Percentiles rank a stretch among this genome's conserved stretches.
These are phyloP conservation scores for Esox niger DNA, from an alignment of 2,113 vertebrate species.

Conservation along the genomic window DNA sequence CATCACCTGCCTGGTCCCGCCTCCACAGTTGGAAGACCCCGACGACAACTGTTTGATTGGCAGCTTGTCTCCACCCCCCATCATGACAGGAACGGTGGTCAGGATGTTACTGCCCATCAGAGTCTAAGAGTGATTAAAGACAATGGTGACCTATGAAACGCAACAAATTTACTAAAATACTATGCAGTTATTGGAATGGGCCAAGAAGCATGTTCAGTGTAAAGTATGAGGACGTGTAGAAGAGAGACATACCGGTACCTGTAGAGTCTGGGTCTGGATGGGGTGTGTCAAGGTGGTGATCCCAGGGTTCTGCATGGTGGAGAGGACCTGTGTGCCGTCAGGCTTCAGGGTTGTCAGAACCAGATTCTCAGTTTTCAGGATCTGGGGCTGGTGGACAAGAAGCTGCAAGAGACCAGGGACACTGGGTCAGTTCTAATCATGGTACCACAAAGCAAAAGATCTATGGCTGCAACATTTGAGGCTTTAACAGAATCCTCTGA, in stretches of 20 bases:
- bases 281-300: constrained; percentile 85
- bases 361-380: constrained; percentile 95
- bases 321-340: constrained; percentile 89
- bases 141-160: neutral
- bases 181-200: neutral
- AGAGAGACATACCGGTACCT: constrained; percentile 73
- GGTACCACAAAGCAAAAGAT: neutral
- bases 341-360: constrained; percentile 92
- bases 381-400: constrained; percentile 94
- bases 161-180: neutral
- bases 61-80: constrained; percentile 93
- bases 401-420: constrained; percentile 69
- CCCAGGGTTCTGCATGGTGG: constrained; percentile 89
- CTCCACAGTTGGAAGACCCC: constrained; percentile 73
- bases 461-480: too few species aligned
- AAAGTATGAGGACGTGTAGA: neutral
- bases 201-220: neutral
- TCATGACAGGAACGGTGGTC: constrained; percentile 92
- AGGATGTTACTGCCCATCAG: constrained; percentile 94
- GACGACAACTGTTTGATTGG: constrained; percentile 89
- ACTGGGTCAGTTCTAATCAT: neutral
- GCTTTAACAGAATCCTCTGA: too few species aligned
- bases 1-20: constrained; percentile 67
- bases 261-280: constrained; percentile 88
- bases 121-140: constrained; percentile 71